Percentiles rank a stretch among this genome's conserved stretches.
phyloP scores from a whole-genome alignment of 2,888 invertebrate genomes.

The Megamerina dolium region DNA sequence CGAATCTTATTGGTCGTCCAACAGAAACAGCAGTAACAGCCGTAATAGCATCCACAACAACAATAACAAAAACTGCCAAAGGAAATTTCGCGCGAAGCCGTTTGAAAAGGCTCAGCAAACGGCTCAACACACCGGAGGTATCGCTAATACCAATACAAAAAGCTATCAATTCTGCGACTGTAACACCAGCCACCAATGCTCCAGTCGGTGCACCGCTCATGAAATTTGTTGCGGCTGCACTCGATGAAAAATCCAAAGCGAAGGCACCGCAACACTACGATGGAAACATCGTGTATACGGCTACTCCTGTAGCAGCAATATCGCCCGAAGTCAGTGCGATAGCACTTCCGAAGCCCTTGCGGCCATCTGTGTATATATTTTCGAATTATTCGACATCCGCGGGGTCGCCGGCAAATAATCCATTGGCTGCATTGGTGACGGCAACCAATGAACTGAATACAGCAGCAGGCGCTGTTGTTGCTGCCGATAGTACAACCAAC shows the following conservation, averaged over 20 bases:
- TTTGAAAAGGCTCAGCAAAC: constrained; percentile 7
- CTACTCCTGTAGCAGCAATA: not conserved
- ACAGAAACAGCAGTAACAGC: not conserved
- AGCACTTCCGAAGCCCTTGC: constrained; percentile 34
- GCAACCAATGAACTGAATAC: not conserved
- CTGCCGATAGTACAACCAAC: no score
- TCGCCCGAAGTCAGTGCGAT: constrained; percentile 3
- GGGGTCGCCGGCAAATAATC: constrained; percentile 32
- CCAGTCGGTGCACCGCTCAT: constrained; percentile 2
- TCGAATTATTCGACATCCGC: constrained; percentile 45
- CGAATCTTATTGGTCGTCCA: no score
- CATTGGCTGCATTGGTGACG: constrained; percentile 19
- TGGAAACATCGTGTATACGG: no score
- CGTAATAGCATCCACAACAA: not conserved
- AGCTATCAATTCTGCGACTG: no score
- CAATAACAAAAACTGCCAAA: not conserved
- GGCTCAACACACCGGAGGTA: constrained; percentile 21
- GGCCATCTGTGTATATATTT: constrained; percentile 45
- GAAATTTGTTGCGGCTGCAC: not conserved
- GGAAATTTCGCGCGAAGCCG: not conserved
- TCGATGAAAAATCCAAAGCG: not conserved
- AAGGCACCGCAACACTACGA: no score
- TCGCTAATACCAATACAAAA: constrained; percentile 24
- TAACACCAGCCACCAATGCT: no score
- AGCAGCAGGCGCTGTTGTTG: no score